A percentile compares a stretch with the other conserved stretches of the same genome.
Conservation (phyloP, 2,797 vertebrate genomes). For the Thalassophryne amazonica region DNA sequence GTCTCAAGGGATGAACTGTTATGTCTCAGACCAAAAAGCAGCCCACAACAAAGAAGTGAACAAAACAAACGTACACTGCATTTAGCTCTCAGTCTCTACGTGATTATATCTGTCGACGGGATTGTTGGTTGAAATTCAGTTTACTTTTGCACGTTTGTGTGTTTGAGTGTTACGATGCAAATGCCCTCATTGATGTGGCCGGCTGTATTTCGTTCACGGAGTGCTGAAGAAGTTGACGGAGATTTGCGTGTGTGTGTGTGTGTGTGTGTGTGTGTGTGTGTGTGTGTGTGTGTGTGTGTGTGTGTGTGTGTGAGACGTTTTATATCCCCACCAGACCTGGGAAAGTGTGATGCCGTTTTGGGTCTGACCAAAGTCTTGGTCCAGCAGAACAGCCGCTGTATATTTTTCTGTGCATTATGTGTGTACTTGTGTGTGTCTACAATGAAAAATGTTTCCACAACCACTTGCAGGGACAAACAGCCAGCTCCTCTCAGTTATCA, state of each 20-base stretch:
- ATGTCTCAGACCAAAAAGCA: slow-evolving; percentile 21
- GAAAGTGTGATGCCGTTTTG: slow-evolving; percentile 48
- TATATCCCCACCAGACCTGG: slow-evolving; percentile 49
- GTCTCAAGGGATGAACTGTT: slow-evolving; percentile 21
- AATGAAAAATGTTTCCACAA: no score
- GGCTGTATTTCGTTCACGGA: slow-evolving; percentile 55
- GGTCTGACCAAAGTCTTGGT: slow-evolving; percentile 40
- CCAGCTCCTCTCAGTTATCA: no score
- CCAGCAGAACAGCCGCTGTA: slow-evolving; percentile 37
- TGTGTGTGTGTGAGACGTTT: slow-evolving; percentile 20
- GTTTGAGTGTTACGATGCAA: slow-evolving; percentile 54
- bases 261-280: slow-evolving; percentile 3
- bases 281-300: slow-evolving; percentile 5
- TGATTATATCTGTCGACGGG: background rate
- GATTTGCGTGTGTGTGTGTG: slow-evolving; percentile 13
- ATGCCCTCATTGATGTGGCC: slow-evolving; percentile 61
- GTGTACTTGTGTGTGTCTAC: slow-evolving; percentile 16
- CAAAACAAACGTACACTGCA: background rate
- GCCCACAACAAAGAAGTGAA: slow-evolving; percentile 20
- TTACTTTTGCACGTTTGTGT: slow-evolving; percentile 17
- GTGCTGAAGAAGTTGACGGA: slow-evolving; percentile 51
- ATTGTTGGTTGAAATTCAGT: background rate
- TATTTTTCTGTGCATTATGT: slow-evolving; percentile 62
- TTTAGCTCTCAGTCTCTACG: background rate
- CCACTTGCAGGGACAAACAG: no score